Conservation (phyloP, 2,888 invertebrate genomes). For the Rhingia campestris region DNA sequence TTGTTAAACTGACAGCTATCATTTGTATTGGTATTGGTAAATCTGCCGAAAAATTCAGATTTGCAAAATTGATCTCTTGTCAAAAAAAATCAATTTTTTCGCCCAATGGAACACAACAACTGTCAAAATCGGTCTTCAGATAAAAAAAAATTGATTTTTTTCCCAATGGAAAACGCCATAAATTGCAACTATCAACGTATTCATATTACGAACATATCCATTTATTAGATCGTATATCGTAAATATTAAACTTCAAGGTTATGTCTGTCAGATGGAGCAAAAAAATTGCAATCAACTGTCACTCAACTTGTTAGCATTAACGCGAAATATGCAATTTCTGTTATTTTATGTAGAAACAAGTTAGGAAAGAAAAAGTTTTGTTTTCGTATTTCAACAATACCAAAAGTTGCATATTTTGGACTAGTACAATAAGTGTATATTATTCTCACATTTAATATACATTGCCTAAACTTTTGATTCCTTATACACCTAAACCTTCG, state of each 20-base stretch:
- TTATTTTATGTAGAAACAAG: slow-evolving; percentile 24
- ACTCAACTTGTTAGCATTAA: slow-evolving; percentile 32
- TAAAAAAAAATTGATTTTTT: too few relatives aligned
- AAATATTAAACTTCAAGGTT: slow-evolving; percentile 55
- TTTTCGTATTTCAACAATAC: slow-evolving; percentile 42
- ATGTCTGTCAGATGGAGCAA: slow-evolving; percentile 41
- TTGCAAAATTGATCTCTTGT: too few relatives aligned
- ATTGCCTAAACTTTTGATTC: too few relatives aligned
- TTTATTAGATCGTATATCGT: slow-evolving; percentile 7
- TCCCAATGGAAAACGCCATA: too few relatives aligned
- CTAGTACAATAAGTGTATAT: slow-evolving; percentile 16
- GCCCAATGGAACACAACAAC: too few relatives aligned
- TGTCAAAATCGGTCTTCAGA: too few relatives aligned
- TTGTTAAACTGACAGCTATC: too few relatives aligned
- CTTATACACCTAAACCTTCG: too few relatives aligned
- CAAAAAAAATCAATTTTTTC: too few relatives aligned
- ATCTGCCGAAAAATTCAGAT: too few relatives aligned
- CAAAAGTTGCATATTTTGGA: slow-evolving; percentile 14
- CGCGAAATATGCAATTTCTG: slow-evolving; percentile 43
- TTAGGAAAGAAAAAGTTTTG: slow-evolving; percentile 12
- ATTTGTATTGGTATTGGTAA: too few relatives aligned
- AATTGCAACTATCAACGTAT: background rate
- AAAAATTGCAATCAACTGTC: slow-evolving; percentile 39
- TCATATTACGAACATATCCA: slow-evolving; percentile 25
- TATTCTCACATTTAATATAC: background rate